Evolutionary conservation across 2,797 vertebrate genomes (phyloP).

Genomic region (Basileuterus tristriatus): DNA sequence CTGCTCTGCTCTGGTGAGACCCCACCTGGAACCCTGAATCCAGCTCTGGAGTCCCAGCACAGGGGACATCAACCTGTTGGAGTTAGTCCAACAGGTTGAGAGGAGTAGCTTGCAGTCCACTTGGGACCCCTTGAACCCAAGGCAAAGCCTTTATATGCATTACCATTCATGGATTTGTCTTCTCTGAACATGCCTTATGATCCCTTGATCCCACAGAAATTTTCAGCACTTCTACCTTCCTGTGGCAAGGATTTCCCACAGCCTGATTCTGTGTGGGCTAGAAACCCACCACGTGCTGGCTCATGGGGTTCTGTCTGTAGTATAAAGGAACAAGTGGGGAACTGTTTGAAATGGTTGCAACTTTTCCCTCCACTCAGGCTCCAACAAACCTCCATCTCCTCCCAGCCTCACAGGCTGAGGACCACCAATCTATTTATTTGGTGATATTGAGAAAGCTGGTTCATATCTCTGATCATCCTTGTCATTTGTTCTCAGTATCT

Average conservation of each 20-base stretch:
- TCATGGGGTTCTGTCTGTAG: not conserved
- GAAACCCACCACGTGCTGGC: fast-evolving
- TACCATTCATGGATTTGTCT: not conserved
- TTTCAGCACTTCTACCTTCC: not conserved
- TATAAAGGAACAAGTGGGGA: not conserved
- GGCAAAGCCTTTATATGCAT: not conserved
- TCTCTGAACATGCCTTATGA: not conserved
- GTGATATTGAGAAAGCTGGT: not conserved
- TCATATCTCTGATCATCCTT: not conserved
- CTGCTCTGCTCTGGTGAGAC: not conserved
- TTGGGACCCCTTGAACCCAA: not conserved
- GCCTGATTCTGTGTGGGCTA: not conserved
- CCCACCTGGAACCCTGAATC: fast-evolving
- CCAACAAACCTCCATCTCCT: not conserved
- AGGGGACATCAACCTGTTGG: not conserved
- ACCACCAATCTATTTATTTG: not conserved
- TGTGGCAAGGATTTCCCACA: not conserved
- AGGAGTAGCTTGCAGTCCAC: not conserved
- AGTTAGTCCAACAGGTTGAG: not conserved
- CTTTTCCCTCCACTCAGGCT: not conserved
- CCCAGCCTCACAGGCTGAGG: not conserved
- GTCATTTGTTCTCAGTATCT: not conserved
- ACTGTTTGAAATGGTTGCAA: not conserved
- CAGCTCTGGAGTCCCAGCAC: not conserved
- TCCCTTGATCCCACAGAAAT: not conserved